Base-by-base conservation (phyloP, 2,113 vertebrate species). In the Strix uralensis region DNA sequence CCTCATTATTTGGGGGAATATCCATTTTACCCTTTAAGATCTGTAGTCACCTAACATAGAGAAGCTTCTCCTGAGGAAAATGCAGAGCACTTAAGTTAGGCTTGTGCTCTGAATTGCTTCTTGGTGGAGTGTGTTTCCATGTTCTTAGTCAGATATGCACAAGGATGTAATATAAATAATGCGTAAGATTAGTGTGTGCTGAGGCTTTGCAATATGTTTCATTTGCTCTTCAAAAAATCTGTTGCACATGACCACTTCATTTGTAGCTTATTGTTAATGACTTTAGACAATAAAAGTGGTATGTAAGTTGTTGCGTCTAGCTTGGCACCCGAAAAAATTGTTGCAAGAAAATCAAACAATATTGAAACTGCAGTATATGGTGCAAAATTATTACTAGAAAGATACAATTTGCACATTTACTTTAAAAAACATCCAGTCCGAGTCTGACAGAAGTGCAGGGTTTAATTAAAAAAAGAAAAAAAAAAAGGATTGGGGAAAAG, bases 401-500 rank as follows among this genome's bases (percentile, higher is more conserved):
- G 30, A 17, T 54, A 55, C 2, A 58, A 23, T 54, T 69, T 77
- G 10, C 32, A 65, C 34, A 30, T 80, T 78, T 81, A 40, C 21
- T 66, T 75, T 73, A 79, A 80, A 84, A 92, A 72, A 4, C 3
- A 32, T 42, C 47, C 32, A 1, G 9, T 77, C 29, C 90, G 13
- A 86, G 44, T 44, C 38, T 94, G 49, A 55, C 6, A 89, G 51
- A 95, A 78, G 36, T 61, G 22, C 5, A 88, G n/a, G 15, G n/a
- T 46, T 46, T 46, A 69, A 80, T 67, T 12, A 22, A 21, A 67
- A 55, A 20, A 55, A n/a, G 44, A 57, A 17, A 44, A 61, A 67
- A 62, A 67, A 16, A 12, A 5, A 3, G 1, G 2, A 5, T 0
- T 4, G 1, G 1, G 0, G 8, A 18, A 34, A 54, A 62, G 12